These are phyloP conservation scores for Mimachlamys varia DNA, from an alignment of 2,888 invertebrate genomes.

Conservation along the genomic window DNA sequence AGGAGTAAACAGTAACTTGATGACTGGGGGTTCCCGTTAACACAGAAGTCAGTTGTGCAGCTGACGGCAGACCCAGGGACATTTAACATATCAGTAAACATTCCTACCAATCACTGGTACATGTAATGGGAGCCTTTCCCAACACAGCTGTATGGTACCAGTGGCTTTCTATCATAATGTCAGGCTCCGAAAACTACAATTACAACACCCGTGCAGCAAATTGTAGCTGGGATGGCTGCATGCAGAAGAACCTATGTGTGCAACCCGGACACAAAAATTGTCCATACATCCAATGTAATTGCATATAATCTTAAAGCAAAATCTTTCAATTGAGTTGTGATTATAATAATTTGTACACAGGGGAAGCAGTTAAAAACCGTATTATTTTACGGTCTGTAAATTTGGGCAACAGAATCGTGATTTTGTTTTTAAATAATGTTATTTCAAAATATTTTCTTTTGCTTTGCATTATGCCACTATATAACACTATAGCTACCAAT, in stretches of 20 bases:
- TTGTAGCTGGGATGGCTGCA: neutral
- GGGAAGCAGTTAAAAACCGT: neutral
- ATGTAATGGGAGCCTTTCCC: neutral
- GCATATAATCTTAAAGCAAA: neutral
- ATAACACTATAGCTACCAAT: too few relatives aligned
- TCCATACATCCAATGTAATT: neutral
- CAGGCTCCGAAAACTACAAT: neutral
- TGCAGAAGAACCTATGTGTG: too few relatives aligned
- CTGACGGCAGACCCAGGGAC: neutral
- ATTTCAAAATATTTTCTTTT: too few relatives aligned
- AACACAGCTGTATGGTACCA: neutral
- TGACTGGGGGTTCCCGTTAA: neutral
- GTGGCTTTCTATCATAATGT: neutral
- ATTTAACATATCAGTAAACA: constrained; percentile 20
- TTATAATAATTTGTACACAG: neutral
- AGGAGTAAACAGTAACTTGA: neutral
- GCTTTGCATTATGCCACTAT: too few relatives aligned
- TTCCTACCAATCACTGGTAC: neutral
- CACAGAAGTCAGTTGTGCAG: neutral
- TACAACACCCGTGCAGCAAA: neutral
- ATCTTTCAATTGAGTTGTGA: neutral
- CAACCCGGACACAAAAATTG: neutral
- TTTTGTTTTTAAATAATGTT: too few relatives aligned
- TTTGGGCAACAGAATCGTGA: neutral
- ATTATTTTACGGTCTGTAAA: neutral